These are phyloP conservation scores for Nasonia vitripennis DNA, from an alignment of 1,140 invertebrate genomes.

Conservation along the genomic window DNA sequence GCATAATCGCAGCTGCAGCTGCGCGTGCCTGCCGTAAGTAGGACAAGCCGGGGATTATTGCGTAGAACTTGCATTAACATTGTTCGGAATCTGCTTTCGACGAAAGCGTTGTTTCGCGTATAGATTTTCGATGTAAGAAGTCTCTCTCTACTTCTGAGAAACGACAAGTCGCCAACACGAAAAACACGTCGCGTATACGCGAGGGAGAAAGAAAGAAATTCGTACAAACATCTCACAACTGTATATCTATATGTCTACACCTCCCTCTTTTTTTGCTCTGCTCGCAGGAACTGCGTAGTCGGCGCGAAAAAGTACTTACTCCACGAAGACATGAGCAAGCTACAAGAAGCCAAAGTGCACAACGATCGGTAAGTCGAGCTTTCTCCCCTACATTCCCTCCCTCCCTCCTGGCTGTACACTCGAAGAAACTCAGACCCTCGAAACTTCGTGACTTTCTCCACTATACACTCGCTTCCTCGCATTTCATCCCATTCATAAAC, in stretches of 20 bases:
- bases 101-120: not conserved
- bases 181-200: not conserved
- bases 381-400: not conserved
- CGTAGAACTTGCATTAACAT: not conserved
- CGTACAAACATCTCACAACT: not conserved
- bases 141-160: no score
- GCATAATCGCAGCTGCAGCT: no score
- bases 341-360: slow-evolving; percentile 70
- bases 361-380: slow-evolving; percentile 72
- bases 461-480: not conserved
- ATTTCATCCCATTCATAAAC: not conserved
- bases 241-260: not conserved
- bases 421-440: not conserved
- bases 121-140: no score
- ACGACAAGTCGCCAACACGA: not conserved
- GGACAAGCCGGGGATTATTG: not conserved
- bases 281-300: slow-evolving; percentile 72
- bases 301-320: slow-evolving; percentile 78
- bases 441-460: not conserved
- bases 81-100: not conserved
- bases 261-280: slow-evolving; percentile 35
- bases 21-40: not conserved
- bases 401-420: not conserved
- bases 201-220: not conserved
- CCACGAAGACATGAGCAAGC: slow-evolving; percentile 75